Evolutionary conservation across 1,140 invertebrate genomes (phyloP).

Genomic region (Zaprionus vittiger): DNA sequence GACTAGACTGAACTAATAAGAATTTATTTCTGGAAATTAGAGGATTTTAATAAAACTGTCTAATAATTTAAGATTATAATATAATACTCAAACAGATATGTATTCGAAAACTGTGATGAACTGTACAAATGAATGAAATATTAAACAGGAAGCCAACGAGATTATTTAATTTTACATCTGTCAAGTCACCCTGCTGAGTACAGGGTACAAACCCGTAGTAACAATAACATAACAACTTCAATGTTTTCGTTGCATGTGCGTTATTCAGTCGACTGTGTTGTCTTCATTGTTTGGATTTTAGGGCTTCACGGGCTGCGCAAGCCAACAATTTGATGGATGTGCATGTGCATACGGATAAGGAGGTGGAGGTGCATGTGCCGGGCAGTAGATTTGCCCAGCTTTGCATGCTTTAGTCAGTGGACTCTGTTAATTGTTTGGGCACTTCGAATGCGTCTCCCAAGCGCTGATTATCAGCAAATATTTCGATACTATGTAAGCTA

Average conservation of each 20-base stretch:
- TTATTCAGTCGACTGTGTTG: conserved; percentile 20
- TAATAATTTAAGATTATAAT: no score
- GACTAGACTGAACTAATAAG: no score
- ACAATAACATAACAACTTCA: conserved; percentile 35
- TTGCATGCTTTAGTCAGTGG: conserved; percentile 1
- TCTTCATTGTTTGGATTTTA: conserved; percentile 50
- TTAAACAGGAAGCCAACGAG: no score
- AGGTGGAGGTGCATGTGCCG: neutral
- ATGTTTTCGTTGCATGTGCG: conserved; percentile 41
- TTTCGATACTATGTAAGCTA: neutral
- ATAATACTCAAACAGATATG: no score
- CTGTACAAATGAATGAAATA: neutral
- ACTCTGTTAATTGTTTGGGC: conserved; percentile 31
- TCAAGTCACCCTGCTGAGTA: neutral
- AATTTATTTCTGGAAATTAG: neutral
- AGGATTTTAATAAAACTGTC: no score
- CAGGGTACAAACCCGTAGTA: conserved; percentile 11
- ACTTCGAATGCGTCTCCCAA: conserved; percentile 2
- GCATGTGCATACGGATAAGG: neutral
- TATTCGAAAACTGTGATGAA: neutral
- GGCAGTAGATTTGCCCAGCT: conserved; percentile 4
- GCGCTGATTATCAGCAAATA: conserved; percentile 35
- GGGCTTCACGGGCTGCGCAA: conserved; percentile 22
- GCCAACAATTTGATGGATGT: conserved; percentile 28
- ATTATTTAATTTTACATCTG: neutral